Percentiles rank a stretch among this genome's conserved stretches.
Evolutionary conservation across 2,113 vertebrate species (phyloP).

Genomic region (Ctenodactylus gundi): DNA sequence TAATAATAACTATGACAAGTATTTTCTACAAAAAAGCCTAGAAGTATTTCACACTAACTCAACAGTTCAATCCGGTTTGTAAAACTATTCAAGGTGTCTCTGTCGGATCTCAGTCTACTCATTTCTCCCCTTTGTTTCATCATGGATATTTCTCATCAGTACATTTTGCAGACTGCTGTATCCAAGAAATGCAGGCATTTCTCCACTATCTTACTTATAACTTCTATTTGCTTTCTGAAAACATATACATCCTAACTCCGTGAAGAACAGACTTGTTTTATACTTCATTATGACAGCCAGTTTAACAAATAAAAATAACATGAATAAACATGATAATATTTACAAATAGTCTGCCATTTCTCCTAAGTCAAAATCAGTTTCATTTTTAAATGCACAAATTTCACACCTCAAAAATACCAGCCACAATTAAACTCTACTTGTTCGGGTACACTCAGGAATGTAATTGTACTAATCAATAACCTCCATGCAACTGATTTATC

Average conservation of each 20-base stretch:
- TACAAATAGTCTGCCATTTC: background rate
- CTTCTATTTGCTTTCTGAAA: background rate
- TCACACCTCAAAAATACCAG: background rate
- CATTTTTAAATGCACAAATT: background rate
- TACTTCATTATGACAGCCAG: background rate
- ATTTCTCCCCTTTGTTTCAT: background rate
- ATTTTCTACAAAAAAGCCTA: background rate
- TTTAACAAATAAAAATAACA: constrained; percentile 13
- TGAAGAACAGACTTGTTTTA: background rate
- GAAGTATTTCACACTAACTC: background rate
- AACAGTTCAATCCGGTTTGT: background rate
- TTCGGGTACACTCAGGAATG: background rate
- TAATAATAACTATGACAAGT: background rate
- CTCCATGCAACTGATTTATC: background rate
- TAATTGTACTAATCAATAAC: background rate
- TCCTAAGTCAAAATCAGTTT: background rate
- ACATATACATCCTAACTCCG: background rate
- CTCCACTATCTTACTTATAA: background rate
- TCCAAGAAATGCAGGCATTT: background rate
- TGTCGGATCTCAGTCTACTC: background rate
- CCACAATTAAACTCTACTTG: background rate
- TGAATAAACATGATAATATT: background rate
- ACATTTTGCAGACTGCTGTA: background rate
- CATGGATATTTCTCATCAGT: background rate
- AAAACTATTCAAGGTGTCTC: background rate